phyloP scores from a whole-genome alignment of 2,113 vertebrate species.

The Prietella phreatophila region DNA sequence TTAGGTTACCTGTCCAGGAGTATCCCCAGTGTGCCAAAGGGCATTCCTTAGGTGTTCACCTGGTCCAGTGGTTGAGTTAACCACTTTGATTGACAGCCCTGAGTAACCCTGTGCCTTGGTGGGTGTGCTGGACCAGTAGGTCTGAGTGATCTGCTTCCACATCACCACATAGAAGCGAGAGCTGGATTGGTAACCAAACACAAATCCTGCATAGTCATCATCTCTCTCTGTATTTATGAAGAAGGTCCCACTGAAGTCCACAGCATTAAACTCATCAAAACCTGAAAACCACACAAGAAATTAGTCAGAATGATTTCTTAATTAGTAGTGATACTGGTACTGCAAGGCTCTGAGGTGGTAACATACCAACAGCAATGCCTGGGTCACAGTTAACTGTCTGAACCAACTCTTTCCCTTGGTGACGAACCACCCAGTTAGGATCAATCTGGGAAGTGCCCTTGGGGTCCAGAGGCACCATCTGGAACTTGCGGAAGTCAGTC shows the following conservation, averaged over 20 bases:
- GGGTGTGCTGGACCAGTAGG: conserved; percentile 93
- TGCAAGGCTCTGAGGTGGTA: neutral
- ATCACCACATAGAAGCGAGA: conserved; percentile 98
- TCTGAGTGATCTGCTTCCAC: conserved; percentile 99
- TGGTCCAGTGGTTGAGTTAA: conserved; percentile 96
- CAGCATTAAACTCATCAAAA: conserved; percentile 94
- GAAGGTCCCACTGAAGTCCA: conserved; percentile 99
- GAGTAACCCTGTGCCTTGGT: conserved; percentile 97
- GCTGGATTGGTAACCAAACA: conserved; percentile 98
- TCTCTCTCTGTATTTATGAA: conserved; percentile 98
- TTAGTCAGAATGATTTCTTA: conserved; percentile 10
- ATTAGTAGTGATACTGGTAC: neutral
- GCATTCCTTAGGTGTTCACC: conserved; percentile 97
- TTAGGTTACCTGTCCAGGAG: conserved; percentile 84
- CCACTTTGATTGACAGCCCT: conserved; percentile 95
- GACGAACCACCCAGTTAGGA: conserved; percentile 98
- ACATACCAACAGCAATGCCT: conserved; percentile 91
- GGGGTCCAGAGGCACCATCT: conserved; percentile 98
- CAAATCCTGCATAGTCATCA: conserved; percentile 96
- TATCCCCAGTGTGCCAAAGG: conserved; percentile 98
- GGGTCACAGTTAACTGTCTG: conserved; percentile 99
- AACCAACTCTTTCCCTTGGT: conserved; percentile 97
- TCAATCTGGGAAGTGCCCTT: conserved; percentile 98
- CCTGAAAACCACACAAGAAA: conserved; percentile 68
- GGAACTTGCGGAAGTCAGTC: conserved; percentile 96